Base-by-base conservation (phyloP, 1,140 invertebrate species). In the Branchinecta lynchi region DNA sequence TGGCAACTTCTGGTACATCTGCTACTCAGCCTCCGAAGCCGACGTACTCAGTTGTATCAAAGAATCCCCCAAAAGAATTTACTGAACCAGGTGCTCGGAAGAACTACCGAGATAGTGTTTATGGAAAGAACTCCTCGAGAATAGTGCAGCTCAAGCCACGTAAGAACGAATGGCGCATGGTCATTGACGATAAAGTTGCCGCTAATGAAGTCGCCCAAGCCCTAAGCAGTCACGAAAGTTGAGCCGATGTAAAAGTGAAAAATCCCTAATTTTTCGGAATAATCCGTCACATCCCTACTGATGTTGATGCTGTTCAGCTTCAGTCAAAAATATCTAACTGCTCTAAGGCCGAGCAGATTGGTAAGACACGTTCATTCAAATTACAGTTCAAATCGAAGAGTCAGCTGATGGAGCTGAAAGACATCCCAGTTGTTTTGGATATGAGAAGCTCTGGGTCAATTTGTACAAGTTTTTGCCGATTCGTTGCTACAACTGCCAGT, bases 61-160 rank as follows among this genome's bases (percentile, higher is more conserved):
- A 51, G 46, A 9, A 51, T 51, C 46, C n/a, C n/a, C 46, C n/a
- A n/a, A n/a, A 51, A 51, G 46, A 51, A 51, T n/a, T 51, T 51
- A n/a, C 9, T 51, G n/a, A 51, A 9, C 46, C 46, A 9, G 46
- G 9, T n/a, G 9, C 46, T 9, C 9, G 46, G 9, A 51, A 9
- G 46, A 51, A 51, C n/a, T 51, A 9, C 46, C n/a, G 9, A n/a
- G 46, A 51, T 9, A 51, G 46, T 51, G n/a, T n/a, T 9, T 51
- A n/a, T 51, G 46, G 46, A 9, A n/a, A 51, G 46, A 9, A 9
- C n/a, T 51, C 9, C 46, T 51, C 46, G 9, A 9, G n/a, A 9
- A 51, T 9, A 9, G 46, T 51, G 9, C 9, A 51, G 9, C n/a
- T 51, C 9, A 51, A 51, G n/a, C 46, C 46, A 51, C 9, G 46